A percentile compares a stretch with the other conserved stretches of the same genome.
Evolutionary conservation across 2,888 invertebrate genomes (phyloP).

Genomic region (Phaedon cochleariae): DNA sequence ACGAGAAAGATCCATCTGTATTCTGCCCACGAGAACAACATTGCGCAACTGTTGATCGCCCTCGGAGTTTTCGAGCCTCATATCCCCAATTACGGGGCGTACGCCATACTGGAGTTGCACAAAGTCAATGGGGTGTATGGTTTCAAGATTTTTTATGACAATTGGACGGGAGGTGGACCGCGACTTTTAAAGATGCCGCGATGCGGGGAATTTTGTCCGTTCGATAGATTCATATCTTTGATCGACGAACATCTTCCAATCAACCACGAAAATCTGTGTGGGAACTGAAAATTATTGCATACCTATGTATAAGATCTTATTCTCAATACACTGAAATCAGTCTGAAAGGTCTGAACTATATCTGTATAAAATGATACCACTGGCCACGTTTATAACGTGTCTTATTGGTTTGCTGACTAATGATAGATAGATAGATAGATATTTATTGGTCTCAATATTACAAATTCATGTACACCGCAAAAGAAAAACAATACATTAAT

Average conservation of each 20-base stretch:
- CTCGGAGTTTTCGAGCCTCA: slow-evolving; percentile 45
- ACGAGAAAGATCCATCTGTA: slow-evolving; percentile 47
- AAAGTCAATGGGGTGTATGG: slow-evolving; percentile 40
- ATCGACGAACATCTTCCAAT: slow-evolving; percentile 33
- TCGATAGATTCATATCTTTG: slow-evolving; percentile 33
- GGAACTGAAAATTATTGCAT: no score
- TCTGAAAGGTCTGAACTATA: no score
- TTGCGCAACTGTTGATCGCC: slow-evolving; percentile 45
- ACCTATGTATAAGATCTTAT: no score
- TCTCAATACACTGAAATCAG: no score
- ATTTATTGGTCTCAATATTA: no score
- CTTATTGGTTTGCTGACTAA: no score
- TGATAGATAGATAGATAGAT: no score
- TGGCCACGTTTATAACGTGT: no score
- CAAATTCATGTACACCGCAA: no score
- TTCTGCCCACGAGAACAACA: slow-evolving; percentile 49
- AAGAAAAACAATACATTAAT: no score
- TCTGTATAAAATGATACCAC: no score
- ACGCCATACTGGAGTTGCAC: slow-evolving; percentile 41
- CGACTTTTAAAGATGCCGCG: slow-evolving; percentile 38
- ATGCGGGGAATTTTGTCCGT: slow-evolving; percentile 42
- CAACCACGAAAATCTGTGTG: slow-evolving; percentile 25
- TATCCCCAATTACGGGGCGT: slow-evolving; percentile 43
- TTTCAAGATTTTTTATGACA: slow-evolving; percentile 46
- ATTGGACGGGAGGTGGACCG: slow-evolving; percentile 37